Evolutionary conservation across 2,113 vertebrate species (phyloP), one percentile per base, ranked within the genome.

Genomic region (Podiceps cristatus): DNA sequence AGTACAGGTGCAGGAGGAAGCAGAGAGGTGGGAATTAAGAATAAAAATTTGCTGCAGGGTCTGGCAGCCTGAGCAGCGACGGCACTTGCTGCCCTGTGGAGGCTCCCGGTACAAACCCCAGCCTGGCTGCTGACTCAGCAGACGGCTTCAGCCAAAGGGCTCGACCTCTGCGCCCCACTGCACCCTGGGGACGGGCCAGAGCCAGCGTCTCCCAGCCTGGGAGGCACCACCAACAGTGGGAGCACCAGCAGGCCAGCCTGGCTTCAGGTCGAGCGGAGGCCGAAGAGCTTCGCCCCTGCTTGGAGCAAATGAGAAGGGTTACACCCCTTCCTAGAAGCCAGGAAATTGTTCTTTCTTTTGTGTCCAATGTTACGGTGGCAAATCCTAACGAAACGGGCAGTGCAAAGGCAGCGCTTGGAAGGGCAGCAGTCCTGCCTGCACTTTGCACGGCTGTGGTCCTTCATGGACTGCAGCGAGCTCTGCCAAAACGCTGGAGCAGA

Each of bases 221-320:
- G 37, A 62, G 37, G 13, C 9, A 58, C 33, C 0, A 0, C 25
- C 2, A 18, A 14, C 50, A 40, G 37, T 50, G 78, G 22, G n/a
- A 87, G 25, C 52, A 44, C 17, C 37, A 19, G 56, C 44, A 49
- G 45, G 11, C 8, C 78, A 69, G 69, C 29, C 64, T 6, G 23
- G 33, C n/a, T 59, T 45, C 29, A 3, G 80, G 63, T 22, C 5
- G 18, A 44, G 50, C 2, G 4, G 15, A 4, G 6, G 45, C 76
- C 45, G 55, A 52, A 71, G 53, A 83, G 59, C 59, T 83, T 88
- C 85, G 49, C 23, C 13, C 11, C 50, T 31, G 59, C 86, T 49
- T 37, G 52, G 15, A 67, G 73, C 55, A 58, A 16, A 88, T 49
- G 58, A 40, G 13, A 68, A 72, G 50, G 68, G 83, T 76, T 80